Conservation (phyloP, 2,113 vertebrate genomes). For the Nycticorax nycticorax region DNA sequence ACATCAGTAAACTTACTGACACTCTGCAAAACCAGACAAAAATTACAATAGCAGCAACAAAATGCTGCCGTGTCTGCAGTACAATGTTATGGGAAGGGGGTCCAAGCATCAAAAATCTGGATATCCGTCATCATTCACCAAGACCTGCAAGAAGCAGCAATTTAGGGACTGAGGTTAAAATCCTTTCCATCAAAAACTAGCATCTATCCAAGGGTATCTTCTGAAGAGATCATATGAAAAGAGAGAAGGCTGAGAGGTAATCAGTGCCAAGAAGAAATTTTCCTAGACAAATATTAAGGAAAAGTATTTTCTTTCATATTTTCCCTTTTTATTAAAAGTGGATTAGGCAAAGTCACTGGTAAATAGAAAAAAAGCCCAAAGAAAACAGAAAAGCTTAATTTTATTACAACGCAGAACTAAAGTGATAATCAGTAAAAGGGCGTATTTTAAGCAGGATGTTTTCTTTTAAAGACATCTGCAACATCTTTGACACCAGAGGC, state of each 20-base stretch:
- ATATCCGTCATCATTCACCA: neutral
- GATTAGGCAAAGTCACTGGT: neutral
- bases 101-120: neutral
- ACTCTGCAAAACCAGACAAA: neutral
- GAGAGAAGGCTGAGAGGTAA: neutral
- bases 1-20: neutral
- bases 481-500: neutral
- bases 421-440: neutral
- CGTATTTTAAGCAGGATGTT: neutral
- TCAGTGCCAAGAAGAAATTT: neutral
- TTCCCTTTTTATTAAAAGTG: slow-evolving; percentile 16
- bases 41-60: neutral
- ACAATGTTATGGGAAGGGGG: neutral
- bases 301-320: neutral
- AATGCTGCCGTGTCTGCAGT: neutral
- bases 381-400: neutral
- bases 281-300: neutral
- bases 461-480: slow-evolving; percentile 29
- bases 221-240: neutral
- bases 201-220: neutral
- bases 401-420: neutral
- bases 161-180: neutral
- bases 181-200: neutral
- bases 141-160: neutral
- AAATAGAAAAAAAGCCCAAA: neutral